Base-by-base conservation (phyloP, 2,113 vertebrate genomes). In the Salvelinus sp. region DNA sequence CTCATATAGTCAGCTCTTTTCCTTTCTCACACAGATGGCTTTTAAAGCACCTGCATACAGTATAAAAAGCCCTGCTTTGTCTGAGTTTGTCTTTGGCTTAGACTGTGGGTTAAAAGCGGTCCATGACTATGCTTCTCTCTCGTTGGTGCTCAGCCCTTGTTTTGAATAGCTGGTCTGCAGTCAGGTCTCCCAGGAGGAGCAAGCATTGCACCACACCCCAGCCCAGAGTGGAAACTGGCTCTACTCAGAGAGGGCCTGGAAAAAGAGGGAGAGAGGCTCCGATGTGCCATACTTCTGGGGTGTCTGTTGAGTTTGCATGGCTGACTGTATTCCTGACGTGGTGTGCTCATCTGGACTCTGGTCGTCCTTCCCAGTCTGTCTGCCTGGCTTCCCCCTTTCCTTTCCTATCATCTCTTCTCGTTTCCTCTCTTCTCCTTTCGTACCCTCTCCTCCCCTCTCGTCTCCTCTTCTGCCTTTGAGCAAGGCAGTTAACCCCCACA, bases 141-240 rank as follows among this genome's bases (percentile, higher is more conserved):
- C 76, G 75, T 80, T 89, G 77, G 82, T 77, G 30, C 84, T 86
- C 48, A 0, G 81, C 79, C 86, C 88, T 90, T 93, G 92, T 92
- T 92, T 93, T 92, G 92, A 92, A 91, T 93, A 91, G 88, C 88
- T 85, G 87, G 83, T 88, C 81, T 82, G 82, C 84, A 87, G 89
- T 44, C 38, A 44, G 9, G 38, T 93, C 91, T 92, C 92, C 87
- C 87, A 91, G 91, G 90, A 93, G 58, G 58, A 6, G 5, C 2
- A 2, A 22, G 90, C 79, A 6, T 54, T 58, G 88, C 88, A 87
- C 92, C 92, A 92, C 92, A 90, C 92, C 92, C 90, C 92, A 92
- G 92, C 89, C 88, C 81, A 80, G 90, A 89, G 90, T 92, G 90
- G 91, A 92, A 92, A 92, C 90, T 92, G 89, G 90, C 90, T 91